Evolutionary conservation across 2,888 invertebrate genomes (phyloP).

Genomic region (Lacanobia wlatinum): DNA sequence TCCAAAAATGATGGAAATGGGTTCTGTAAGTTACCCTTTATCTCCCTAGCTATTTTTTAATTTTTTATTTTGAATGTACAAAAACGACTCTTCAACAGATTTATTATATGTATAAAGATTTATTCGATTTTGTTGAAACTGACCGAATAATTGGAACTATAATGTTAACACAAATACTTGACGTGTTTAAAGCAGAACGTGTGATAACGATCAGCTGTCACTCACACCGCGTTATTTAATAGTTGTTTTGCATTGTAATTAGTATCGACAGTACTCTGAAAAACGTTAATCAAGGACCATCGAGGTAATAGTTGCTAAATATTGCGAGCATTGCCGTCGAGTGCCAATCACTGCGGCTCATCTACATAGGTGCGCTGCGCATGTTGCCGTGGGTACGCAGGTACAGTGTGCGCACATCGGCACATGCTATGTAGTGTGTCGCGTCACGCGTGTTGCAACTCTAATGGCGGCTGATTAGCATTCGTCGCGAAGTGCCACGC

Average conservation of each 20-base stretch:
- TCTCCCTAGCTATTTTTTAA: no score
- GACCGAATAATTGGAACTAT: slow-evolving; percentile 47
- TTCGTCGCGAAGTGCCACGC: slow-evolving; percentile 49
- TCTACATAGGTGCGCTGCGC: neutral
- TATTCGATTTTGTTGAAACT: slow-evolving; percentile 52
- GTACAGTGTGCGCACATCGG: neutral
- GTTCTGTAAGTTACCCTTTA: no score
- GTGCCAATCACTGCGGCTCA: slow-evolving; percentile 4
- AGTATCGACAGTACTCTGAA: slow-evolving; percentile 4
- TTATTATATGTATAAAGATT: no score
- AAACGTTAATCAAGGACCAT: slow-evolving; percentile 17
- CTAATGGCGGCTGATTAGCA: slow-evolving; percentile 62
- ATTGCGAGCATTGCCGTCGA: slow-evolving; percentile 4
- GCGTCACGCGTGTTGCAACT: slow-evolving; percentile 10
- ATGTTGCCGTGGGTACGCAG: neutral
- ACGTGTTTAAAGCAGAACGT: slow-evolving; percentile 20
- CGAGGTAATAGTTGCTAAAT: slow-evolving; percentile 15
- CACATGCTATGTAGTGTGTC: neutral
- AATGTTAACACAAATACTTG: slow-evolving; percentile 38
- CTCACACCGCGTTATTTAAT: slow-evolving; percentile 5
- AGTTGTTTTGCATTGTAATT: slow-evolving; percentile 28
- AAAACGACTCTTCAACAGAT: no score
- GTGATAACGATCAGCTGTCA: slow-evolving; percentile 42
- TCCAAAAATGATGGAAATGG: no score
- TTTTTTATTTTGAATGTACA: no score